Base-by-base conservation (phyloP, 1,140 invertebrate genomes). In the Bombus pyrosoma region DNA sequence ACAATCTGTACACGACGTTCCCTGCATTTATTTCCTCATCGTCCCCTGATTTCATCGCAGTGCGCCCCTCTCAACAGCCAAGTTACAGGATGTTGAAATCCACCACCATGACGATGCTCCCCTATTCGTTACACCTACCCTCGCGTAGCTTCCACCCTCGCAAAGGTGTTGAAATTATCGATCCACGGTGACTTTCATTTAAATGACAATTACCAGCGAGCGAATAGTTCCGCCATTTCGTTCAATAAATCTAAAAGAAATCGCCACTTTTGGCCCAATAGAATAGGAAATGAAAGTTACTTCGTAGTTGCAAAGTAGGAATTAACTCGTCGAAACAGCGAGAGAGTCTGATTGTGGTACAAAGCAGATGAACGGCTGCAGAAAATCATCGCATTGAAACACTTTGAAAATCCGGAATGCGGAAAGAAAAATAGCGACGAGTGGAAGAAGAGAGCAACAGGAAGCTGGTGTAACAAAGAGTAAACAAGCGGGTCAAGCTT, bases 31-130 rank as follows among this genome's bases (percentile, higher is more conserved):
- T 86, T 86, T 75, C 59, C 80, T 75, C 79, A 37, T 59, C 37
- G 41, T 75, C 39, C 85, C 72, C 47, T 12, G 80, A 75, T 69
- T 83, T 81, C 74, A 80, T 71, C 80, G 85, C 62, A 34, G 18
- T 34, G 39, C 53, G 71, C 66, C 79, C 76, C 72, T 62, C 62
- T 53, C 47, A 10, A 39, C 85, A 66, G 53, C 32, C 32, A 74
- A 86, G 37, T 75, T 69, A 62, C 80, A 82, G 72, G 59, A 85
- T 68, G 84, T 81, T 73, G 79, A 82, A 85, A 85, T 75, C 84
- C 78, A 74, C 34, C 78, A 47, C 32, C n/a, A 47, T 57, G 69
- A 53, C 78, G 32, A 68, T 81, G 62, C 72, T 85, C 84, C 84
- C 78, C 71, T 68, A 72, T 81, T 85, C 79, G 71, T 81, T 85